Conservation (phyloP, 2,113 vertebrate species). For the Macaca mulatta region DNA sequence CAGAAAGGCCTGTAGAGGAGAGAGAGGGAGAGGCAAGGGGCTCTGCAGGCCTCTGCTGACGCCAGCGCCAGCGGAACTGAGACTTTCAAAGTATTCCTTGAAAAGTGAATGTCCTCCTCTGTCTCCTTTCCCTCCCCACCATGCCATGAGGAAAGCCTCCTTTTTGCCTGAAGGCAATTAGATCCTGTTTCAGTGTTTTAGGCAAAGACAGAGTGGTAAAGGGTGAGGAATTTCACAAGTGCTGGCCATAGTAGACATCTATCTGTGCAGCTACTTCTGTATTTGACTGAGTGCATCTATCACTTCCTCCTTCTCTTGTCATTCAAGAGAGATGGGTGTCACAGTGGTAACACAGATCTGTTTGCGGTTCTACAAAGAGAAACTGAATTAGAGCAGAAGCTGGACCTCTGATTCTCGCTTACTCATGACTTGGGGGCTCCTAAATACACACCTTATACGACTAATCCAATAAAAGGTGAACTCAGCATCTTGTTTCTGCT, state of each 20-base stretch:
- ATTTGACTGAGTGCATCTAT: not conserved
- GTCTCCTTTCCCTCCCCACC: not conserved
- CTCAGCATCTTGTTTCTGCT: not conserved
- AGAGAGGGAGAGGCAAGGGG: not conserved
- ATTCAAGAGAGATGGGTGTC: not conserved
- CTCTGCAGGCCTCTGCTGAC: not conserved
- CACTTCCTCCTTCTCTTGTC: not conserved
- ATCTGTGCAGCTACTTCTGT: not conserved
- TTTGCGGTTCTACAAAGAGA: not conserved
- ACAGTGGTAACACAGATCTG: not conserved
- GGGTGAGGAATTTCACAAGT: not conserved
- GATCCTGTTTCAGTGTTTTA: not conserved
- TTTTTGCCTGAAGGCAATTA: not conserved
- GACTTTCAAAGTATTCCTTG: not conserved
- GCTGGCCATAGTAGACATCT: rapidly evolving
- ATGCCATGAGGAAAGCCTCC: not conserved
- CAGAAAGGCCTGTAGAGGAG: not conserved
- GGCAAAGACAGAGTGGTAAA: not conserved
- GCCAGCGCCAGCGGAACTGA: not conserved
- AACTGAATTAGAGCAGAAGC: not conserved
- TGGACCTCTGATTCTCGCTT: not conserved
- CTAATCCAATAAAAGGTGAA: not conserved
- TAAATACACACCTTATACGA: not conserved
- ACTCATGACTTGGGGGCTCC: rapidly evolving
- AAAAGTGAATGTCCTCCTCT: not conserved